These are phyloP conservation scores for Micoletzkya japonica DNA, from an alignment of 2,888 invertebrate species.

Conservation along the genomic window DNA sequence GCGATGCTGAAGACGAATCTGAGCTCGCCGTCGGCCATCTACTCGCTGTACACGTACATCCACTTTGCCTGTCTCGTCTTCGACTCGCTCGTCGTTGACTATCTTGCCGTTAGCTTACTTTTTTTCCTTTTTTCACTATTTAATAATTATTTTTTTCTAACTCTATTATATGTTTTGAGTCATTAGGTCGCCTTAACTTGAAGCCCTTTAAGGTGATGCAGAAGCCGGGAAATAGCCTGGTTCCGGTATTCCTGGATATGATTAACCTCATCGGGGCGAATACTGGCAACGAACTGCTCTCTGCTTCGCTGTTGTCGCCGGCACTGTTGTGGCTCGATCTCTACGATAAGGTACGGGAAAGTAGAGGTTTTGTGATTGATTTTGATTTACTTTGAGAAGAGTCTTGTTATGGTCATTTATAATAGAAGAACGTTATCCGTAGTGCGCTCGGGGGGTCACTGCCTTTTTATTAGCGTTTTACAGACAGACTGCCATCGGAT, in stretches of 20 bases:
- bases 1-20: neutral
- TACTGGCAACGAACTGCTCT: conserved; percentile 1
- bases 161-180: too few relatives aligned
- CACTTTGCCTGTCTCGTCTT: conserved; percentile 45
- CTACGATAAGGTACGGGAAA: conserved; percentile 40
- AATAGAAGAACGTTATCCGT: neutral
- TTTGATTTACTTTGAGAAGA: too few relatives aligned
- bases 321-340: conserved; percentile 50
- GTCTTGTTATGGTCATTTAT: neutral
- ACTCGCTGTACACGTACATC: conserved; percentile 30
- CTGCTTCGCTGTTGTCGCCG: conserved; percentile 34
- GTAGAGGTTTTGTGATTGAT: too few relatives aligned
- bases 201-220: conserved; percentile 25
- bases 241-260: conserved; percentile 18
- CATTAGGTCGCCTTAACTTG: too few relatives aligned
- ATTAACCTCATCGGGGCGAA: neutral
- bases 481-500: too few relatives aligned
- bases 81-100: conserved; percentile 43
- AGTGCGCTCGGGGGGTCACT: neutral
- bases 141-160: too few relatives aligned
- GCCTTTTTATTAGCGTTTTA: too few relatives aligned
- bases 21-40: too few relatives aligned
- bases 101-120: conserved; percentile 28
- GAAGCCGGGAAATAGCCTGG: neutral
- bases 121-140: too few relatives aligned